Evolutionary conservation across 2,797 vertebrate genomes (phyloP).

Genomic region (Lacerta agilis): DNA sequence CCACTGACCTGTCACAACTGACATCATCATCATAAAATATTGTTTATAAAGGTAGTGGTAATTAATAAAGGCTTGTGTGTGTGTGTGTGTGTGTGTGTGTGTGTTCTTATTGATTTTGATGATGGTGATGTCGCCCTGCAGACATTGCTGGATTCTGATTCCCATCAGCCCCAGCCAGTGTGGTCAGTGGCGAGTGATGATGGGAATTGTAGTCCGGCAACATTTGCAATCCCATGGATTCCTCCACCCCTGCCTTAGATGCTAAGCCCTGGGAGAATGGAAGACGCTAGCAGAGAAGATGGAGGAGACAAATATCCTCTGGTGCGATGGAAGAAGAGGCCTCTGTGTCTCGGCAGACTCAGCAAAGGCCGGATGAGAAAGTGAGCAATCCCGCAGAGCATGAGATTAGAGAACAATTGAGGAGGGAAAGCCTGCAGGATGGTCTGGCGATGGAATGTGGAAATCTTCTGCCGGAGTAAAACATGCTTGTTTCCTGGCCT

Average conservation of each 20-base stretch:
- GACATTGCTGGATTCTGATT: too few relatives aligned
- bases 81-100: too few relatives aligned
- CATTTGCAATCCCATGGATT: too few relatives aligned
- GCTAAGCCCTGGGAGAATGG: background rate
- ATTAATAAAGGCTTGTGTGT: too few relatives aligned
- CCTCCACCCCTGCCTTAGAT: background rate
- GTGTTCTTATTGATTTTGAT: too few relatives aligned
- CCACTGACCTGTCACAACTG: background rate
- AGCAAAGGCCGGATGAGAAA: constrained; percentile 1
- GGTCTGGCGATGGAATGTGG: background rate
- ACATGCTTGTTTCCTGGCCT: constrained; percentile 4
- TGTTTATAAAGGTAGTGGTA: too few relatives aligned
- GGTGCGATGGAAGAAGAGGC: background rate
- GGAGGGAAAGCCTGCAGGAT: background rate
- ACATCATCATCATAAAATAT: too few relatives aligned
- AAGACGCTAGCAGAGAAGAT: background rate
- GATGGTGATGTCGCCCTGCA: too few relatives aligned
- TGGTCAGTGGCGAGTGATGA: too few relatives aligned
- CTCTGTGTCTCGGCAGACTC: background rate
- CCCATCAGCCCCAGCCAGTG: too few relatives aligned
- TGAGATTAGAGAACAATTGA: background rate
- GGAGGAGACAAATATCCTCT: background rate
- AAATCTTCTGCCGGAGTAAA: constrained; percentile 5
- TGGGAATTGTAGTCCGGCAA: too few relatives aligned
- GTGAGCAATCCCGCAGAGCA: background rate